A percentile compares a stretch with the other conserved stretches of the same genome.
Conservation (phyloP, 2,113 vertebrate genomes). For the Apteryx mantelli region DNA sequence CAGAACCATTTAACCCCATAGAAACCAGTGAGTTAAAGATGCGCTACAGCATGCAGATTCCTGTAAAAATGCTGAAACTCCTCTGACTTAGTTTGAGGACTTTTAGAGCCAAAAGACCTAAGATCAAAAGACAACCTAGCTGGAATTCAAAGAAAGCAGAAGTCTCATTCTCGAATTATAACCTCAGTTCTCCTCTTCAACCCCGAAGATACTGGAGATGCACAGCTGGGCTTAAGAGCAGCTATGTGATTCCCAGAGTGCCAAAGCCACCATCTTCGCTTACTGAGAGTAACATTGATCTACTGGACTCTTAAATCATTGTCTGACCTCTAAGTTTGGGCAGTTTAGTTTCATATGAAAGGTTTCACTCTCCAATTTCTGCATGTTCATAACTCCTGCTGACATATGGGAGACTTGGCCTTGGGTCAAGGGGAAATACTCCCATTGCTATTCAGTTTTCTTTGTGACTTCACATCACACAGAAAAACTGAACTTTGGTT, state of each 20-base stretch:
- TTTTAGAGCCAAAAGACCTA: not conserved
- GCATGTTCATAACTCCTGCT: not conserved
- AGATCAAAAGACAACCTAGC: not conserved
- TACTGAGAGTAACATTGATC: not conserved
- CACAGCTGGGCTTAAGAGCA: not conserved
- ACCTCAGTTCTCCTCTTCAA: not conserved
- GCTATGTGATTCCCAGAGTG: not conserved
- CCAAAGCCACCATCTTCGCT: not conserved
- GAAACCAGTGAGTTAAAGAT: not conserved
- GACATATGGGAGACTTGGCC: not conserved
- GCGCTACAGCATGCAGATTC: not conserved
- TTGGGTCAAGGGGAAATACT: constrained; percentile 16
- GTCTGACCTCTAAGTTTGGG: not conserved
- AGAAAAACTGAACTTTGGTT: not conserved
- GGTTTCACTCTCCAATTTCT: not conserved
- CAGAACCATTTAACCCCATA: not conserved
- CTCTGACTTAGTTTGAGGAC: not conserved
- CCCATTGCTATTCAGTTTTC: not conserved
- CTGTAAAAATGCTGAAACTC: not conserved
- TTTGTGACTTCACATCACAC: not conserved
- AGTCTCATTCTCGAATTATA: not conserved
- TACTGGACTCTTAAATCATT: not conserved
- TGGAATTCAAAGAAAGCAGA: not conserved
- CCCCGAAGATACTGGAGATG: not conserved
- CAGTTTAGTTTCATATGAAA: not conserved